These are phyloP conservation scores for Drosophila leonis DNA, from an alignment of 2,888 invertebrate species.

Conservation along the genomic window DNA sequence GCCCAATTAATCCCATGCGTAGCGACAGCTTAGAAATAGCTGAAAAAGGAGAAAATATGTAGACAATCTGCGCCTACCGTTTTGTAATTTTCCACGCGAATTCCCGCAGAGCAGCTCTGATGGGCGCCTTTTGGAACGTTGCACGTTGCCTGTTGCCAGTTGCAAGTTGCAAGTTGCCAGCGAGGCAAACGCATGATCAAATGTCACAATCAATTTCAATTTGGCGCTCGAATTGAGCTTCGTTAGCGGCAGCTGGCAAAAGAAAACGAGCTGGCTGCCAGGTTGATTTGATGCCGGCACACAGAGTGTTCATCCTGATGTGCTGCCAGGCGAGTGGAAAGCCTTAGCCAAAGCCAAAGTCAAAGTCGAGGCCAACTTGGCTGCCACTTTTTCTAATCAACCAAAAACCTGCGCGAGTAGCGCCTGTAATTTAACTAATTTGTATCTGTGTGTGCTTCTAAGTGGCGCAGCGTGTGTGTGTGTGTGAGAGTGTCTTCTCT, in stretches of 20 bases:
- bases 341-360: constrained; percentile 13
- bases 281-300: constrained; percentile 2
- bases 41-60: constrained; percentile 16
- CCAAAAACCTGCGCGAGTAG: constrained; percentile 52
- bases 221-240: constrained; percentile 79
- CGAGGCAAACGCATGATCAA: constrained; percentile 74
- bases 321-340: constrained; percentile 45
- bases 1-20: constrained; percentile 73
- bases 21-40: constrained; percentile 11
- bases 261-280: constrained; percentile 53
- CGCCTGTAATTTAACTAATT: constrained; percentile 78
- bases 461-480: neutral
- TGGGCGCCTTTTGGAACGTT: neutral
- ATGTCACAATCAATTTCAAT: constrained; percentile 81
- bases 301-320: constrained; percentile 13
- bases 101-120: constrained; percentile 36
- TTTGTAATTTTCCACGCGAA: constrained; percentile 66
- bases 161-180: constrained; percentile 15
- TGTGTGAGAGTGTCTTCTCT: constrained; percentile 1
- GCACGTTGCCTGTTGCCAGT: constrained; percentile 3
- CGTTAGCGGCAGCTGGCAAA: constrained; percentile 70
- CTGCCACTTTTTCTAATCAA: constrained; percentile 75
- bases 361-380: constrained; percentile 36
- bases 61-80: constrained; percentile 52
- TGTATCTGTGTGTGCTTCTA: constrained; percentile 45